Conservation (phyloP, 1,140 invertebrate species). For the Zaprionus inermis region DNA sequence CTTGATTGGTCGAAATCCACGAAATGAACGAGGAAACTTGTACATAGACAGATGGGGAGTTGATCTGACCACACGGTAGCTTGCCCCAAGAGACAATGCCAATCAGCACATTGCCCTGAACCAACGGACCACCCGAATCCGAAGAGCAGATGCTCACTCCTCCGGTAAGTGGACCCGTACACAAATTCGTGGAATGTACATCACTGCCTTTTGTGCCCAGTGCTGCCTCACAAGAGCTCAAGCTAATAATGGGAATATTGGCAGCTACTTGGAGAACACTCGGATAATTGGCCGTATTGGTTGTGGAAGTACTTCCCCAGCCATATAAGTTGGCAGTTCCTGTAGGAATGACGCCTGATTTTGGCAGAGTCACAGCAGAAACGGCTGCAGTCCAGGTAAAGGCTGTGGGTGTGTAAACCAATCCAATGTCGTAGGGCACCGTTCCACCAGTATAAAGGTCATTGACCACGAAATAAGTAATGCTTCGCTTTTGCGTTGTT, state of each 20-base stretch:
- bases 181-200: conserved; percentile 84
- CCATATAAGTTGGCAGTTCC: conserved; percentile 84
- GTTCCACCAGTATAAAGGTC: conserved; percentile 79
- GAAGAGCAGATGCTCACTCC: conserved; percentile 85
- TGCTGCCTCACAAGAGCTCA: conserved; percentile 61
- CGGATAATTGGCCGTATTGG: conserved; percentile 73
- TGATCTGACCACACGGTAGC: conserved; percentile 85
- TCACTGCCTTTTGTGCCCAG: conserved; percentile 76
- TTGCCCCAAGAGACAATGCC: conserved; percentile 85
- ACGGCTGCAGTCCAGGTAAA: conserved; percentile 84
- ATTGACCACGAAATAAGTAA: conserved; percentile 65
- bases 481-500: conserved; percentile 70
- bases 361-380: conserved; percentile 80
- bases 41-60: conserved; percentile 90
- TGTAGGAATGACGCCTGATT: conserved; percentile 80
- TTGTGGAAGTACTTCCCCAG: conserved; percentile 84
- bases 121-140: conserved; percentile 85
- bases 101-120: conserved; percentile 70
- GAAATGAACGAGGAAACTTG: conserved; percentile 87
- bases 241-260: conserved; percentile 72
- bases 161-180: conserved; percentile 85
- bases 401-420: conserved; percentile 85
- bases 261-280: conserved; percentile 79
- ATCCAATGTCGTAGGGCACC: conserved; percentile 85
- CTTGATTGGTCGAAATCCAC: conserved; percentile 86